These are phyloP conservation scores for Synanthedon formicaeformis DNA, from an alignment of 2,888 invertebrate genomes.

Conservation along the genomic window DNA sequence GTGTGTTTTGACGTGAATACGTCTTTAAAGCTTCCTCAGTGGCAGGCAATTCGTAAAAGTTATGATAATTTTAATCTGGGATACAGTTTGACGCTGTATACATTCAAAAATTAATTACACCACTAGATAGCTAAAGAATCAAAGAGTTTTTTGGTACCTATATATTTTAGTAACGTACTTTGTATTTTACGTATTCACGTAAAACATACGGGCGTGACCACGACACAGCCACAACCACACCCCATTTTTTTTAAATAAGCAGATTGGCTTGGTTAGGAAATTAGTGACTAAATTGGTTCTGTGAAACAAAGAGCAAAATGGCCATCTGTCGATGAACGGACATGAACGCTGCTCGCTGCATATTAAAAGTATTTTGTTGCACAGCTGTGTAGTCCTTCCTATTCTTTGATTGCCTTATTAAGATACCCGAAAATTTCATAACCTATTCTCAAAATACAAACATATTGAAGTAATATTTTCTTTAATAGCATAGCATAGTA, in stretches of 20 bases:
- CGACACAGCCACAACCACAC: too few relatives aligned
- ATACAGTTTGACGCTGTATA: too few relatives aligned
- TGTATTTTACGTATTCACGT: too few relatives aligned
- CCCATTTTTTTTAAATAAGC: not conserved
- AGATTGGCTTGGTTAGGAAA: slow-evolving; percentile 2
- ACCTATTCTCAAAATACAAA: not conserved
- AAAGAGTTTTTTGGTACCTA: too few relatives aligned
- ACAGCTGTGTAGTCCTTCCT: slow-evolving; percentile 37
- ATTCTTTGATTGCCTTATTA: slow-evolving; percentile 20
- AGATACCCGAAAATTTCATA: not conserved
- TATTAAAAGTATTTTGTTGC: slow-evolving; percentile 38
- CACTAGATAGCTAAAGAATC: too few relatives aligned
- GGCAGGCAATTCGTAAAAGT: too few relatives aligned
- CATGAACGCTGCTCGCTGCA: slow-evolving; percentile 35
- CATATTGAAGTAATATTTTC: not conserved
- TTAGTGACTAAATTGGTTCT: slow-evolving; percentile 9
- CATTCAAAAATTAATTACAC: too few relatives aligned
- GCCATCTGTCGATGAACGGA: slow-evolving; percentile 37
- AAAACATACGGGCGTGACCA: not conserved
- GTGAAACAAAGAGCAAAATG: slow-evolving; percentile 20
- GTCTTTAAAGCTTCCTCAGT: too few relatives aligned
- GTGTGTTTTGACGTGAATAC: too few relatives aligned
- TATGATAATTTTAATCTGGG: too few relatives aligned
- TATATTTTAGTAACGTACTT: too few relatives aligned
- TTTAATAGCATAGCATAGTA: not conserved